phyloP scores from a whole-genome alignment of 2,113 vertebrate genomes.

The Gila orcuttii region DNA sequence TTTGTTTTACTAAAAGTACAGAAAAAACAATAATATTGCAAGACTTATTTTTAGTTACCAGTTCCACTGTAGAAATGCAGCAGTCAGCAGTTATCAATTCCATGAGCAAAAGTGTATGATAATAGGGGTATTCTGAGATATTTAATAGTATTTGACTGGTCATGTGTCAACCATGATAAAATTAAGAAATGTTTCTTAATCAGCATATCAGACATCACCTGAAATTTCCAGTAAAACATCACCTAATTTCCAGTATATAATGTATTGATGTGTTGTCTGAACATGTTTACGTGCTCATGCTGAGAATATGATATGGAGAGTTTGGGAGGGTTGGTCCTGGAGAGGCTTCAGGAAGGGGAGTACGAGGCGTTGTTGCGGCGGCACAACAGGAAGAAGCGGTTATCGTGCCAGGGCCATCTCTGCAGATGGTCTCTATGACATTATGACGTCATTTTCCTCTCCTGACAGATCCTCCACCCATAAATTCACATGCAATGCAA shows the following conservation, averaged over 20 bases:
- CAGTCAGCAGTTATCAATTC: too few relatives aligned
- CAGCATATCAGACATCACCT: too few relatives aligned
- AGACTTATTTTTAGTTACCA: too few relatives aligned
- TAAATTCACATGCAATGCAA: neutral
- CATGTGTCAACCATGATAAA: too few relatives aligned
- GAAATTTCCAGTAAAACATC: too few relatives aligned
- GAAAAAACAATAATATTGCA: too few relatives aligned
- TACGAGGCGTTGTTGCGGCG: conserved; percentile 28
- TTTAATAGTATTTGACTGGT: too few relatives aligned
- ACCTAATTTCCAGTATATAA: neutral
- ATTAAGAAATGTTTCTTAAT: too few relatives aligned
- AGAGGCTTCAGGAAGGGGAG: conserved; percentile 29
- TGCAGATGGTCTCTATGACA: conserved; percentile 28
- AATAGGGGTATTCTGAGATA: too few relatives aligned
- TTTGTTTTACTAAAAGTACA: too few relatives aligned
- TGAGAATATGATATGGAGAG: conserved; percentile 7
- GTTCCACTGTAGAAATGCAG: too few relatives aligned
- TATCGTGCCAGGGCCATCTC: conserved; percentile 28
- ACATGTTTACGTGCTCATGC: neutral
- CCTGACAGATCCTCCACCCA: conserved; percentile 21
- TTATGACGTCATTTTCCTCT: conserved; percentile 39
- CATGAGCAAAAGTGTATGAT: too few relatives aligned
- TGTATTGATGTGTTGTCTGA: neutral
- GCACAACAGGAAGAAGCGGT: conserved; percentile 43
- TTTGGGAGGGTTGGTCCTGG: conserved; percentile 33